Conservation (phyloP, 1,140 invertebrate species). For the Neoseiulus cucumeris region DNA sequence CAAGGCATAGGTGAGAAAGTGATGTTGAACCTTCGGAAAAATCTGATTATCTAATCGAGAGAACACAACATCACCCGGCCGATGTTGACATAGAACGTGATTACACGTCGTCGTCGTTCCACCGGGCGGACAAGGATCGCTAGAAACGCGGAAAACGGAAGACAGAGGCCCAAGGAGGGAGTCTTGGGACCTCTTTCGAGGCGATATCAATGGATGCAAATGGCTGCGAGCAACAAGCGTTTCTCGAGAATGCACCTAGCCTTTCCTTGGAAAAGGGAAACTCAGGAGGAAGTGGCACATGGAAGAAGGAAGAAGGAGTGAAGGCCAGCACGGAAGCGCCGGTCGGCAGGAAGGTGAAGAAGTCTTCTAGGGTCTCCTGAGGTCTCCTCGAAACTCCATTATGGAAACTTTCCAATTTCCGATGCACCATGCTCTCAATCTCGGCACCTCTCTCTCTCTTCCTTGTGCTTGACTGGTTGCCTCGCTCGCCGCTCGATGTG, state of each 20-base stretch:
- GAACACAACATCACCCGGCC: too few relatives aligned
- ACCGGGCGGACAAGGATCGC: too few relatives aligned
- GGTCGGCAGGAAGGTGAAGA: too few relatives aligned
- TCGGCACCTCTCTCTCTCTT: neutral
- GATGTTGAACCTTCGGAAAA: too few relatives aligned
- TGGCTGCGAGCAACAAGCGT: neutral
- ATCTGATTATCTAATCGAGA: too few relatives aligned
- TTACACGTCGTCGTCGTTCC: too few relatives aligned
- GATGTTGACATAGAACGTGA: too few relatives aligned
- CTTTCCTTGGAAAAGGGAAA: neutral
- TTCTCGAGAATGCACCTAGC: neutral
- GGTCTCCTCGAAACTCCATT: constrained; percentile 10
- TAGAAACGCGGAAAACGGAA: neutral
- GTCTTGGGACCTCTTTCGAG: too few relatives aligned
- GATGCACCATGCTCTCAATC: neutral
- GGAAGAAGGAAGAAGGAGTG: too few relatives aligned
- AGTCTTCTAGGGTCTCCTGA: neutral
- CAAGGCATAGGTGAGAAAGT: too few relatives aligned
- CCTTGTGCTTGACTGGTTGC: neutral
- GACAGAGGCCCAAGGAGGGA: neutral
- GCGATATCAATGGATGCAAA: constrained; percentile 11
- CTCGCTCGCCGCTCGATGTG: neutral
- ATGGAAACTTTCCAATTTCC: constrained; percentile 10
- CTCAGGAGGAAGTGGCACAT: neutral
- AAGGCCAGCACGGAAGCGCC: too few relatives aligned